phyloP scores from a whole-genome alignment of 2,888 invertebrate species.

The Drosophila quasianomalipes region DNA sequence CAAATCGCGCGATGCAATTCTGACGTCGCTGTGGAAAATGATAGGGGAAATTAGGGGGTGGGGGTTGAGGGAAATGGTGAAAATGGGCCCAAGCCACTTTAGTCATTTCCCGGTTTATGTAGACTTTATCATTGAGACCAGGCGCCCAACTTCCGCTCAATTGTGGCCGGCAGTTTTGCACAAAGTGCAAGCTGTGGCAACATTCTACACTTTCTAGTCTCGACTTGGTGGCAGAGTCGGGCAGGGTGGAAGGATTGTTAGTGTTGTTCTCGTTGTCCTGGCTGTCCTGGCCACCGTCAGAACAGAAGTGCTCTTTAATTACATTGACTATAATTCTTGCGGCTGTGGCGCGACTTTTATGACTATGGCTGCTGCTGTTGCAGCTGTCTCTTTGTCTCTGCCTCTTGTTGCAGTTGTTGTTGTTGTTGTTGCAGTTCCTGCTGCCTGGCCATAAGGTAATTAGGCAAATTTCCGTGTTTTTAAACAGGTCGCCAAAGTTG shows the following conservation, averaged over 20 bases:
- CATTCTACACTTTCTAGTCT: slow-evolving; percentile 8
- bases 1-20: slow-evolving; percentile 57
- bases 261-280: background rate
- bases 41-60: background rate
- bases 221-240: background rate
- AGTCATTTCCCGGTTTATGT: slow-evolving; percentile 80
- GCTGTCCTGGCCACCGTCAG: slow-evolving; percentile 35
- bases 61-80: background rate
- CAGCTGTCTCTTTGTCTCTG: slow-evolving; percentile 9
- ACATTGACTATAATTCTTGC: slow-evolving; percentile 82
- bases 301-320: slow-evolving; percentile 82
- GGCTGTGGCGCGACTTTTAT: slow-evolving; percentile 79
- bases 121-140: slow-evolving; percentile 78
- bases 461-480: slow-evolving; percentile 82
- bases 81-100: slow-evolving; percentile 69
- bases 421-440: slow-evolving; percentile 29
- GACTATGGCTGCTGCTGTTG: slow-evolving; percentile 47
- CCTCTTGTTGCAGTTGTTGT: slow-evolving; percentile 29
- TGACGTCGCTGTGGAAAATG: background rate
- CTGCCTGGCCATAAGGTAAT: slow-evolving; percentile 76
- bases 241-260: background rate
- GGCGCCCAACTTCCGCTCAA: slow-evolving; percentile 77
- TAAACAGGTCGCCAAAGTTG: slow-evolving; percentile 70
- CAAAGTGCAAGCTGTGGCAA: slow-evolving; percentile 28
- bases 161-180: slow-evolving; percentile 65